Conservation (phyloP, 2,113 vertebrate genomes). For the Tragulus kanchil region DNA sequence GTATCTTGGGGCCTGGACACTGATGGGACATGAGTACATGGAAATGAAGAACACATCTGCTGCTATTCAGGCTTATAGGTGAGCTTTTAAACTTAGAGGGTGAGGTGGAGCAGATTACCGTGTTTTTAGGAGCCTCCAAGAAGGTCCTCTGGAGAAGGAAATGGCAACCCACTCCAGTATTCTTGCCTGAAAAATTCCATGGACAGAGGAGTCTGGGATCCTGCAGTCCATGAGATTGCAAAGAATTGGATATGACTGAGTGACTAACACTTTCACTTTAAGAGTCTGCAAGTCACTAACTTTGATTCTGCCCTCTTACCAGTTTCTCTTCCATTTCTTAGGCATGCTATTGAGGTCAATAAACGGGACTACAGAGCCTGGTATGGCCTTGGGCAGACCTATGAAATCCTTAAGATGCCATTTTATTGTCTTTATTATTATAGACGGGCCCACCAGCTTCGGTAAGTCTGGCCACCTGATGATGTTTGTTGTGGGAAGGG, state of each 20-base stretch:
- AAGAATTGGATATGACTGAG: background rate
- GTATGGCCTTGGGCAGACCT: constrained; percentile 99
- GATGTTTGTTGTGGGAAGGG: constrained; percentile 6
- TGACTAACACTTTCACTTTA: background rate
- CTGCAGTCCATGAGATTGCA: background rate
- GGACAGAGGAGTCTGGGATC: background rate
- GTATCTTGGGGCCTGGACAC: constrained; percentile 98
- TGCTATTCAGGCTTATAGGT: constrained; percentile 98
- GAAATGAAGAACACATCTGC: constrained; percentile 99
- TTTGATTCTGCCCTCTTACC: constrained; percentile 47
- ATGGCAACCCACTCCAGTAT: background rate
- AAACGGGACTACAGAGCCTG: constrained; percentile 99
- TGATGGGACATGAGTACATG: constrained; percentile 99
- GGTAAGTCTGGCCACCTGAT: constrained; percentile 87
- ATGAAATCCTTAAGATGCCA: constrained; percentile 99
- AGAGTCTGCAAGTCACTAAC: background rate
- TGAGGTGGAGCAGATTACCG: background rate
- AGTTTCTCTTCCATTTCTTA: constrained; percentile 81
- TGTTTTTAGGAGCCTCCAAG: background rate
- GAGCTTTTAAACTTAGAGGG: background rate
- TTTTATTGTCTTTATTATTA: constrained; percentile 99
- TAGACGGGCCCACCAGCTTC: constrained; percentile 97
- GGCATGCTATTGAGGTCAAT: constrained; percentile 99
- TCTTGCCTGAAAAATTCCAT: background rate
- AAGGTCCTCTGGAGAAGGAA: background rate